phyloP scores from a whole-genome alignment of 2,113 vertebrate genomes.

The Heliornis fulica region DNA sequence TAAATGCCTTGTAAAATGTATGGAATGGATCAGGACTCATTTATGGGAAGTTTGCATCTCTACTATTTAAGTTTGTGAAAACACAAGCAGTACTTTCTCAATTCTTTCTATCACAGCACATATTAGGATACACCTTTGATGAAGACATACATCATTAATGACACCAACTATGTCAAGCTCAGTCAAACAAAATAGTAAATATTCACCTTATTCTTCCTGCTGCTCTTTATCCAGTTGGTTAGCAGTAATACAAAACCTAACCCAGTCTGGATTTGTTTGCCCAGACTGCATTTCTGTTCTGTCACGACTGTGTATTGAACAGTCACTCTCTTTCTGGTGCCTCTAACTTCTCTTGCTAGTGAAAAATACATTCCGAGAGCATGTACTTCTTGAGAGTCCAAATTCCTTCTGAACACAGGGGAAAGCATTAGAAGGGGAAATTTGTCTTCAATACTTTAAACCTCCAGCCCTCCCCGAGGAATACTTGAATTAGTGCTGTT shows the following conservation, averaged over 20 bases:
- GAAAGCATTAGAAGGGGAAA: not conserved
- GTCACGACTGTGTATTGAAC: not conserved
- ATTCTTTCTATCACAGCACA: not conserved
- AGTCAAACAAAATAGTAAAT: not conserved
- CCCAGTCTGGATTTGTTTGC: not conserved
- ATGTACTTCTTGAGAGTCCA: not conserved
- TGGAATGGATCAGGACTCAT: not conserved
- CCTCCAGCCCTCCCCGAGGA: not conserved
- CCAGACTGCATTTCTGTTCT: not conserved
- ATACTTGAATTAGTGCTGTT: not conserved
- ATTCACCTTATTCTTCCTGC: not conserved
- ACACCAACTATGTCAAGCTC: not conserved
- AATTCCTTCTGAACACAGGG: not conserved
- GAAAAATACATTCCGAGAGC: not conserved
- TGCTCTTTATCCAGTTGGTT: not conserved
- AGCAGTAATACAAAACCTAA: not conserved
- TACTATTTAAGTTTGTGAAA: not conserved
- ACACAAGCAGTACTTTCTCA: not conserved
- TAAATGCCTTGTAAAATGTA: not conserved
- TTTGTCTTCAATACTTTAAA: not conserved
- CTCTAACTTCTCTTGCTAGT: not conserved
- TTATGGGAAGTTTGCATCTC: not conserved
- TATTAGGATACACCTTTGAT: not conserved
- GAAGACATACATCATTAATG: not conserved
- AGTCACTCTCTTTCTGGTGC: not conserved